Evolutionary conservation across 2,888 invertebrate species (phyloP).

Genomic region (Acronicta alni): DNA sequence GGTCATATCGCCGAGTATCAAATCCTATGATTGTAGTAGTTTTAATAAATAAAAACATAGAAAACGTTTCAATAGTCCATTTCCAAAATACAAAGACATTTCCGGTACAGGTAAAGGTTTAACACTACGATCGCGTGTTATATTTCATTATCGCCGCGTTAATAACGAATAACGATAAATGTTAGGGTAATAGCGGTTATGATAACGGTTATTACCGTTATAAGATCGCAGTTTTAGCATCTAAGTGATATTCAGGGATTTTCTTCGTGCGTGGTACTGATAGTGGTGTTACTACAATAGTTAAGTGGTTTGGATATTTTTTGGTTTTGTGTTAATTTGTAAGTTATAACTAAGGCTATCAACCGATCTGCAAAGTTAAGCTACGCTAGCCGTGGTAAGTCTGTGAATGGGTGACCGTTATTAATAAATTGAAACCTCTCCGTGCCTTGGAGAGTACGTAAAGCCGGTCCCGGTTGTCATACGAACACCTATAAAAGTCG

Average conservation of each 20-base stretch:
- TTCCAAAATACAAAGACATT: slow-evolving; percentile 14
- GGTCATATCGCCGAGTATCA: too few species aligned
- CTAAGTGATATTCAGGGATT: slow-evolving; percentile 45
- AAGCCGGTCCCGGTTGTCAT: too few species aligned
- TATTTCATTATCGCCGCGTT: slow-evolving; percentile 49
- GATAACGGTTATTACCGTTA: slow-evolving; percentile 49
- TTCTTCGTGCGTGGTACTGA: slow-evolving; percentile 13
- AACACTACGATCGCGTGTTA: slow-evolving; percentile 36
- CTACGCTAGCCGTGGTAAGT: too few species aligned
- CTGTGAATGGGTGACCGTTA: too few species aligned
- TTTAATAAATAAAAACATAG: too few species aligned
- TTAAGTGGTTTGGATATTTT: slow-evolving; percentile 13
- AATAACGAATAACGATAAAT: slow-evolving; percentile 43
- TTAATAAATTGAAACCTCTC: too few species aligned
- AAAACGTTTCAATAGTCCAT: too few species aligned
- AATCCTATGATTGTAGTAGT: too few species aligned
- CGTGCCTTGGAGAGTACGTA: too few species aligned
- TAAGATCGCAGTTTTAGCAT: slow-evolving; percentile 45
- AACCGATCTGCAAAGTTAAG: too few species aligned
- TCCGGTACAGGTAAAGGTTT: slow-evolving; percentile 28
- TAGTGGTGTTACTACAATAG: slow-evolving; percentile 6
- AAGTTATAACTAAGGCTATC: slow-evolving; percentile 1
- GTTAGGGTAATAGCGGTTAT: slow-evolving; percentile 47
- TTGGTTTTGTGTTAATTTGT: neutral
- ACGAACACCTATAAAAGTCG: too few species aligned